These are phyloP conservation scores for Lutraria lutraria DNA, from an alignment of 2,888 invertebrate species.

Conservation along the genomic window DNA sequence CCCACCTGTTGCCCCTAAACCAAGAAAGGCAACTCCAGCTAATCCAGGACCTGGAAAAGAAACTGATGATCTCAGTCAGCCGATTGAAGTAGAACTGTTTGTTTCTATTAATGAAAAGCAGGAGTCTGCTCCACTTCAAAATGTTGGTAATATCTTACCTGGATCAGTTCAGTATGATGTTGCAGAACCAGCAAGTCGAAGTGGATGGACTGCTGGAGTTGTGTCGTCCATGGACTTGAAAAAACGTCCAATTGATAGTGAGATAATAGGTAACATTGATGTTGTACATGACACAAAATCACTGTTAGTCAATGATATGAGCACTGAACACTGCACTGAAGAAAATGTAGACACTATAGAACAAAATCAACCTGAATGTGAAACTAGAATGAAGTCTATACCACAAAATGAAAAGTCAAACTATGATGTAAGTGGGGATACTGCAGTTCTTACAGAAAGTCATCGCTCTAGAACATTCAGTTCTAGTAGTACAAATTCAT, in stretches of 20 bases:
- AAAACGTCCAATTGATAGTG: conserved; percentile 21
- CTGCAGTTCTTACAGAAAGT: conserved; percentile 20
- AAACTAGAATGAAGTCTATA: background rate
- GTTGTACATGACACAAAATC: conserved; percentile 57
- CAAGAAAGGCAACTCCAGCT: conserved; percentile 48
- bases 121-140: conserved; percentile 40
- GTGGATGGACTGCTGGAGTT: conserved; percentile 52
- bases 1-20: conserved; percentile 78
- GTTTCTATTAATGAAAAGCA: conserved; percentile 67
- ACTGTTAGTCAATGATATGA: conserved; percentile 33
- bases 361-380: background rate
- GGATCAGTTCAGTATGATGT: conserved; percentile 65
- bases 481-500: conserved; percentile 61
- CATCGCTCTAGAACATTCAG: conserved; percentile 60
- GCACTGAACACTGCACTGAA: conserved; percentile 11
- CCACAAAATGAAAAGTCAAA: background rate
- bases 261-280: conserved; percentile 63
- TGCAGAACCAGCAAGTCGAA: conserved; percentile 44
- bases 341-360: background rate
- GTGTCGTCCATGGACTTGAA: conserved; percentile 59
- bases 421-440: conserved; percentile 29
- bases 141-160: conserved; percentile 59
- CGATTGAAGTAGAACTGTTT: conserved; percentile 75
- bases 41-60: conserved; percentile 13
- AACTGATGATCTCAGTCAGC: conserved; percentile 50